Percentiles rank a stretch among this genome's conserved stretches.
These are phyloP conservation scores for Gopherus evgoodei DNA, from an alignment of 2,113 vertebrate species.

Conservation along the genomic window DNA sequence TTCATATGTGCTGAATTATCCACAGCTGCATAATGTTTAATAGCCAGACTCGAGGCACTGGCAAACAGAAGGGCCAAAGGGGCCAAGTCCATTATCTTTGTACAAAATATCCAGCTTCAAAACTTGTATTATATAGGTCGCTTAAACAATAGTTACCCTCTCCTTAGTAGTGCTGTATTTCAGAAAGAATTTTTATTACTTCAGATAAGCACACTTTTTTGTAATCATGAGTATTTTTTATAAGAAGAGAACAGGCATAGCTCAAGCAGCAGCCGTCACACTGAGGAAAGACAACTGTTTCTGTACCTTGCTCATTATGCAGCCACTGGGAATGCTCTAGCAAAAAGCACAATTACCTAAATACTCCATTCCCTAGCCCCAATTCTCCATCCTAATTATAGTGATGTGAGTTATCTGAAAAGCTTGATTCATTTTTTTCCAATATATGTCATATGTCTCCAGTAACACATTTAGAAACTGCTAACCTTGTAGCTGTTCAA, in stretches of 20 bases:
- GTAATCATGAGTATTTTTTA: neutral
- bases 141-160: neutral
- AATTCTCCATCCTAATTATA: neutral
- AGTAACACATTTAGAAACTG: accelerated
- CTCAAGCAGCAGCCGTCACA: neutral
- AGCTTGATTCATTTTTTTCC: neutral
- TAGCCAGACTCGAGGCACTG: neutral
- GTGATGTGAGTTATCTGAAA: neutral
- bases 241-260: neutral
- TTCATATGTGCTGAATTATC: slow-evolving; percentile 41
- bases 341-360: neutral
- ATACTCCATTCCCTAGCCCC: neutral
- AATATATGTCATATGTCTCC: neutral
- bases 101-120: neutral
- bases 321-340: neutral
- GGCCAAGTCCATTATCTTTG: neutral
- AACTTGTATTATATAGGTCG: neutral
- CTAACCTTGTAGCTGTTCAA: neutral
- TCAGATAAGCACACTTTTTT: neutral
- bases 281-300: neutral
- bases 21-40: slow-evolving; percentile 45
- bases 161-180: neutral
- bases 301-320: neutral
- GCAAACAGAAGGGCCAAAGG: neutral
- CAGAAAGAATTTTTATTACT: neutral